phyloP scores from a whole-genome alignment of 2,797 vertebrate species.

The Tragelaphus oryx region DNA sequence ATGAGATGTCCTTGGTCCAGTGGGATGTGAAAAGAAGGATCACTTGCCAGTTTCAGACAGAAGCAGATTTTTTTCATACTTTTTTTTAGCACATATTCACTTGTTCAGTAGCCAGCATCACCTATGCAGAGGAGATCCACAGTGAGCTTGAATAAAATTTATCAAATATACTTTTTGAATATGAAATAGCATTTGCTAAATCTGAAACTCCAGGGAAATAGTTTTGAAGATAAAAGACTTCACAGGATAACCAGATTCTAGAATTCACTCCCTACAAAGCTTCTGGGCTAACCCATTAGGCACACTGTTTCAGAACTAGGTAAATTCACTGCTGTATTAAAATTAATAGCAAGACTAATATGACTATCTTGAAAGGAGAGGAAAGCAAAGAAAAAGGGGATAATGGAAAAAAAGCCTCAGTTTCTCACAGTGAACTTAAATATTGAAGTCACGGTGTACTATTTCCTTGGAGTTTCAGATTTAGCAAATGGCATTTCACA shows the following conservation, averaged over 20 bases:
- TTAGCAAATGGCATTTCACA: not conserved
- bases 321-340: not conserved
- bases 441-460: not conserved
- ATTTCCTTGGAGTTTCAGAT: not conserved
- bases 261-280: not conserved
- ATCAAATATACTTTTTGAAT: not conserved
- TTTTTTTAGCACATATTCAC: too few species aligned
- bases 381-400: not conserved
- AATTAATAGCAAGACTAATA: not conserved
- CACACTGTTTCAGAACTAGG: not conserved
- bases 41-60: not conserved
- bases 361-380: not conserved
- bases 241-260: not conserved
- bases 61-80: fast-evolving
- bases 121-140: not conserved
- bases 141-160: not conserved
- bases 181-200: not conserved
- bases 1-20: not conserved
- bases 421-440: not conserved
- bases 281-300: not conserved
- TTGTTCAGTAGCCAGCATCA: not conserved
- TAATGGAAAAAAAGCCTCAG: not conserved
- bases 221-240: not conserved
- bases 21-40: fast-evolving
- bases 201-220: not conserved